Base-by-base conservation (phyloP, 1,140 invertebrate species). In the Mizuhopecten yessoensis region DNA sequence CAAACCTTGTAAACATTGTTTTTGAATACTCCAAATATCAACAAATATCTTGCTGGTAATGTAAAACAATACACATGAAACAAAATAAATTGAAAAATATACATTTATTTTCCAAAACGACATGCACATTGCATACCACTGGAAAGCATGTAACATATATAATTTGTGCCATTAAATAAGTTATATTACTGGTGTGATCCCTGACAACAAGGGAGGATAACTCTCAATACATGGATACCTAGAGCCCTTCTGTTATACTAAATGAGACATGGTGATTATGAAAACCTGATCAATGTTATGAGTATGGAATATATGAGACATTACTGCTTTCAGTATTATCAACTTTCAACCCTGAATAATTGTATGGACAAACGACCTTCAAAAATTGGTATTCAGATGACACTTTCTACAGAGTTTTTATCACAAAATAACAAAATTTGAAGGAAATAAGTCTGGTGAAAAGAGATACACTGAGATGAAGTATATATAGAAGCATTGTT, bases 101-200 rank as follows among this genome's bases (percentile, higher is more conserved):
- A 75, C 57, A 75, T 75, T 75, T 75, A 75, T 75, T 75, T 75
- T 75, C n/a, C 57, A 75, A 75, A 49, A 75, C n/a, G 57, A 75
- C 57, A 75, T 75, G n/a, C 57, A 75, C 57, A 75, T 75, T 75
- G 57, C 57, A 75, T 75, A 75, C 57, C 57, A 75, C 57, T 75
- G 57, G 42, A 45, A 7, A 45, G 42, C 42, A 45, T 45, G 17
- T 45, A 45, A 45, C 42, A 45, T 45, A 39, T 20, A n/a, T 75
- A 75, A 29, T 75, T 75, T 75, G 57, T 75, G 57, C 57, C 57
- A 75, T 75, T 75, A 17, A 75, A 75, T 75, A 75, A 75, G 0
- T 45, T 45, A 75, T 29, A 75, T 75, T 29, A 75, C 57, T 75
- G 57, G 5, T n/a, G n/a, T 75, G 1, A n/a, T 75, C 57, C 57